Base-by-base conservation (phyloP, 2,888 invertebrate species). In the Drosophila prostipennis region DNA sequence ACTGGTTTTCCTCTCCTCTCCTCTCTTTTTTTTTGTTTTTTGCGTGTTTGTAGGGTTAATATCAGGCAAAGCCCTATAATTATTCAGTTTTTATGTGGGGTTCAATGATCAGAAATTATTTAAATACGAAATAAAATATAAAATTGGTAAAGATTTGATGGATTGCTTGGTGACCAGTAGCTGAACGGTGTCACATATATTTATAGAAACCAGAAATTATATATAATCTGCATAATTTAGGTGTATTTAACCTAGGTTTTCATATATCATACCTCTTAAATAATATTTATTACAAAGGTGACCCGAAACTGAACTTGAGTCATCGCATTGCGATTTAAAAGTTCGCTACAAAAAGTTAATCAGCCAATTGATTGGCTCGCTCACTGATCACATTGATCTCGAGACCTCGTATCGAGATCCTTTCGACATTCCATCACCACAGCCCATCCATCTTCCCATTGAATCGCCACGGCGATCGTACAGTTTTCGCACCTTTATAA, bases 1-100 rank as follows among this genome's bases (percentile, higher is more conserved):
- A 84, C 80, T 84, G 81, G 80, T 79, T 67, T 80, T 65, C 29
- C 36, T 10, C 8, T 36, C 26, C 7, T 29, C 36, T 10, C 8
- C 29, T 19, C 7, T 29, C 26, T 42, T 45, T 42, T 42, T 26
- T 19, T 19, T 19, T 19, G 19, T 1, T 19, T 19, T 19, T 19
- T 46, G 34, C n/a, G 37, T 46, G 26, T 4, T 16, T 11, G 13
- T 6, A 8, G 26, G 26, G 14, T 13, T 16, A 16, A 16, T 16
- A 53, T 58, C 34, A 40, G 19, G 29, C 40, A 32, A 13, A 8
- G 19, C 11, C 32, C 45, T 5, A 32, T 60, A 29, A 60, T 45
- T 57, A 57, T 19, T 34, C 13, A n/a, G 32, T 32, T 57, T 40
- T 57, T 19, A 32, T 39, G 39, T 19, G 32, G 8, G 32, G 57